Percentiles rank a stretch among this genome's conserved stretches.
phyloP scores from a whole-genome alignment of 2,113 vertebrate species.

The Neolamprologus toae region DNA sequence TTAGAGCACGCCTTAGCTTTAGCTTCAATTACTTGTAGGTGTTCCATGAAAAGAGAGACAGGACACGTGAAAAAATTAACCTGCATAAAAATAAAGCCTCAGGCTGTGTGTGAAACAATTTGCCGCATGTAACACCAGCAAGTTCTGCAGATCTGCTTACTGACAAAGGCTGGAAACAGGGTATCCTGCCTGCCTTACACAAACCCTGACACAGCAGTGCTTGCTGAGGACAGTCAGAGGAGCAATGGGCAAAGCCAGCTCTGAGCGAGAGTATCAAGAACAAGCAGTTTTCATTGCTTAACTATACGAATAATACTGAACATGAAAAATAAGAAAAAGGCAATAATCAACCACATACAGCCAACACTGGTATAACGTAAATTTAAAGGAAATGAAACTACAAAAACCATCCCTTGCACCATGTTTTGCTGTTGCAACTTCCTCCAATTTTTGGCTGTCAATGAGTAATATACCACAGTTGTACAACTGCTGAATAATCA shows the following conservation, averaged over 20 bases:
- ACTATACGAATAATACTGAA: not conserved
- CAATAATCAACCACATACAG: not conserved
- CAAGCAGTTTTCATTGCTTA: not conserved
- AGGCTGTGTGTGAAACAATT: not conserved
- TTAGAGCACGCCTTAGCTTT: not conserved
- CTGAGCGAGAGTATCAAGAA: not conserved
- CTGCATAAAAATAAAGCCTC: not conserved
- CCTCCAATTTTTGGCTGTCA: conserved; percentile 25
- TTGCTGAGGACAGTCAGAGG: not conserved
- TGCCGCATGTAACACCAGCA: not conserved
- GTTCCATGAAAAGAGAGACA: not conserved
- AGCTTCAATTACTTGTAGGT: not conserved
- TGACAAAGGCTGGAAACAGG: not conserved
- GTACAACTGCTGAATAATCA: not conserved
- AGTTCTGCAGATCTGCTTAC: not conserved
- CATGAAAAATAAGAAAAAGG: not conserved
- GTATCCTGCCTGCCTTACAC: conserved; percentile 1
- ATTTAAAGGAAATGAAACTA: conserved; percentile 50
- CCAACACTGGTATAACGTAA: not conserved
- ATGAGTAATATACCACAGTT: not conserved
- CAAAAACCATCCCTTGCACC: not conserved
- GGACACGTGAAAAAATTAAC: not conserved
- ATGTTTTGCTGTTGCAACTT: conserved; percentile 30
- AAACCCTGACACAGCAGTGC: conserved; percentile 38
- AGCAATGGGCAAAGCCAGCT: not conserved